A percentile compares a stretch with the other conserved stretches of the same genome.
These are phyloP conservation scores for Papilio demoleus DNA, from an alignment of 2,888 invertebrate species.

Conservation along the genomic window DNA sequence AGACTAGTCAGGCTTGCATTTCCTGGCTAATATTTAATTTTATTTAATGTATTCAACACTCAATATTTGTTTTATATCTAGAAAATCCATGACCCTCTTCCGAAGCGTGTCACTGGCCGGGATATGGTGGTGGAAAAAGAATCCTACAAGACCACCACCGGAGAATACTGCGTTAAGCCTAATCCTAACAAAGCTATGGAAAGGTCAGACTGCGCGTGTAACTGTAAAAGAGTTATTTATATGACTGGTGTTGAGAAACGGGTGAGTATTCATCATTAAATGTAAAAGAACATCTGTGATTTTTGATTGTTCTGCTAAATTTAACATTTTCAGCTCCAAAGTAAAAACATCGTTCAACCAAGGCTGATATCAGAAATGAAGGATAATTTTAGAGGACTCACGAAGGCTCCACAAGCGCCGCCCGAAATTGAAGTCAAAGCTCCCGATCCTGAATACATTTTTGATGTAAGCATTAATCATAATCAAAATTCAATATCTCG, in stretches of 20 bases:
- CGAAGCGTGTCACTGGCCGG: conserved; percentile 67
- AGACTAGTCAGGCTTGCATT: too few relatives aligned
- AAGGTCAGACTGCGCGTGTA: conserved; percentile 70
- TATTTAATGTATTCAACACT: background rate
- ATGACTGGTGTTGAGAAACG: conserved; percentile 76
- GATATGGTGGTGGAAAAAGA: conserved; percentile 77
- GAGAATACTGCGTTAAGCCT: conserved; percentile 75
- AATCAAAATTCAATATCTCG: background rate
- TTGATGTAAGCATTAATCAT: conserved; percentile 61
- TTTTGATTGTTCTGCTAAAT: background rate
- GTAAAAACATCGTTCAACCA: conserved; percentile 62
- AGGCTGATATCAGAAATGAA: conserved; percentile 72
- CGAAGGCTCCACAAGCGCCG: conserved; percentile 59
- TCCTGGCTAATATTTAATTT: background rate
- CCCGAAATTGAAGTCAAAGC: conserved; percentile 61
- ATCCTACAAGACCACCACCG: conserved; percentile 70
- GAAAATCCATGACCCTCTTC: conserved; percentile 72
- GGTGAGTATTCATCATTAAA: conserved; percentile 50
- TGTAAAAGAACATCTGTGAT: background rate
- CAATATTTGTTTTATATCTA: conserved; percentile 44
- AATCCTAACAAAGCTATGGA: conserved; percentile 80
- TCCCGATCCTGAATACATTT: conserved; percentile 74
- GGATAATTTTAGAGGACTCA: conserved; percentile 65
- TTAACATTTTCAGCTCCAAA: conserved; percentile 63
- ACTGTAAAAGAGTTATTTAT: conserved; percentile 68